phyloP scores from a whole-genome alignment of 2,888 invertebrate genomes.

The Eustalomyia histrio region DNA sequence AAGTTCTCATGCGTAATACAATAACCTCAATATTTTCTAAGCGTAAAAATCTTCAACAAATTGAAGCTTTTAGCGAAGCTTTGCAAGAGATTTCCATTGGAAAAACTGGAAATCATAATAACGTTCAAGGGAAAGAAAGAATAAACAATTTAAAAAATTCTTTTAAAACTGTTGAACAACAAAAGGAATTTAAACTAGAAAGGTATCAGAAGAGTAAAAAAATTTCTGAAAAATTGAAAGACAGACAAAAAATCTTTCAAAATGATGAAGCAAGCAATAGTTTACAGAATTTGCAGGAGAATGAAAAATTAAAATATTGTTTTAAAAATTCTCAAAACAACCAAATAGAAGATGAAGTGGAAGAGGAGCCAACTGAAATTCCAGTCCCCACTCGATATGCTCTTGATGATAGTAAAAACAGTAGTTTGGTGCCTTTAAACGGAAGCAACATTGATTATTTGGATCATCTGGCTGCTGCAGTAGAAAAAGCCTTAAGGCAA shows the following conservation, averaged over 20 bases:
- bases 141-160: no score
- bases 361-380: no score
- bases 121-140: no score
- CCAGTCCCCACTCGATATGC: no score
- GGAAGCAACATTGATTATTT: not conserved
- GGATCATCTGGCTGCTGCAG: not conserved
- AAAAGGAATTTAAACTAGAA: no score
- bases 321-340: not conserved
- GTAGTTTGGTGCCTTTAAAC: not conserved
- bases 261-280: not conserved
- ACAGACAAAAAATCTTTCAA: not conserved
- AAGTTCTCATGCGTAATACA: conserved; percentile 67
- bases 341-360: not conserved
- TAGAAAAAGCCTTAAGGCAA: conserved; percentile 17
- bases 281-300: not conserved
- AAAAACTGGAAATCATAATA: no score
- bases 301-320: not conserved
- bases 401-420: not conserved
- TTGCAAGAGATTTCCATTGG: conserved; percentile 51
- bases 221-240: not conserved
- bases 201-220: no score
- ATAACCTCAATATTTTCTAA: conserved; percentile 70
- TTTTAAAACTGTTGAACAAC: no score
- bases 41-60: conserved; percentile 68
- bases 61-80: conserved; percentile 71